These are phyloP conservation scores for Mystacides longicornis DNA, from an alignment of 2,888 invertebrate genomes.

Conservation along the genomic window DNA sequence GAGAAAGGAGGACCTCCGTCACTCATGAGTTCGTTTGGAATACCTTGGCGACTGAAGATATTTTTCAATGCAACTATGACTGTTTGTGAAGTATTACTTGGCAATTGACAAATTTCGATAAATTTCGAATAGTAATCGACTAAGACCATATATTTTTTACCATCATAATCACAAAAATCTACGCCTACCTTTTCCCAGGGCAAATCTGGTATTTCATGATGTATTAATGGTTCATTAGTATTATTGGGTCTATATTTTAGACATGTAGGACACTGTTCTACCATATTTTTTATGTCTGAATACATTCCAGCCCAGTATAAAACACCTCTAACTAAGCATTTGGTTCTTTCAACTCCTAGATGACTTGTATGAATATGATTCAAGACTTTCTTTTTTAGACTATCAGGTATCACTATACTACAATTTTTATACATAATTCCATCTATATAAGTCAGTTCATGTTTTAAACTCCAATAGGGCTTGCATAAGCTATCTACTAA, in stretches of 20 bases:
- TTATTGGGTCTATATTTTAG: slow-evolving; percentile 13
- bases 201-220: slow-evolving; percentile 21
- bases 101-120: neutral
- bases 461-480: neutral
- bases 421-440: slow-evolving; percentile 20
- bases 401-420: slow-evolving; percentile 23
- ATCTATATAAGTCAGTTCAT: neutral
- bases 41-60: neutral
- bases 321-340: slow-evolving; percentile 26
- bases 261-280: slow-evolving; percentile 21
- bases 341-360: slow-evolving; percentile 25
- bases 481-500: neutral
- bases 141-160: slow-evolving; percentile 4
- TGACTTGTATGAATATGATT: slow-evolving; percentile 24
- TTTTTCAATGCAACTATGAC: neutral
- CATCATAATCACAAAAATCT: no score
- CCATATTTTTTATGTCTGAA: slow-evolving; percentile 26
- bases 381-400: slow-evolving; percentile 20
- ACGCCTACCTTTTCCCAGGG: slow-evolving; percentile 27
- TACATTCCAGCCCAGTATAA: slow-evolving; percentile 27
- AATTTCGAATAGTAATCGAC: slow-evolving; percentile 1
- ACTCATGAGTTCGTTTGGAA: neutral
- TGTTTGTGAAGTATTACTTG: neutral
- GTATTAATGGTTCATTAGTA: slow-evolving; percentile 17
- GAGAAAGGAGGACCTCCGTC: neutral